These are phyloP conservation scores for Echinarachnius parma DNA, from an alignment of 53 echinoderm and acorn worm genomes.

Conservation along the genomic window DNA sequence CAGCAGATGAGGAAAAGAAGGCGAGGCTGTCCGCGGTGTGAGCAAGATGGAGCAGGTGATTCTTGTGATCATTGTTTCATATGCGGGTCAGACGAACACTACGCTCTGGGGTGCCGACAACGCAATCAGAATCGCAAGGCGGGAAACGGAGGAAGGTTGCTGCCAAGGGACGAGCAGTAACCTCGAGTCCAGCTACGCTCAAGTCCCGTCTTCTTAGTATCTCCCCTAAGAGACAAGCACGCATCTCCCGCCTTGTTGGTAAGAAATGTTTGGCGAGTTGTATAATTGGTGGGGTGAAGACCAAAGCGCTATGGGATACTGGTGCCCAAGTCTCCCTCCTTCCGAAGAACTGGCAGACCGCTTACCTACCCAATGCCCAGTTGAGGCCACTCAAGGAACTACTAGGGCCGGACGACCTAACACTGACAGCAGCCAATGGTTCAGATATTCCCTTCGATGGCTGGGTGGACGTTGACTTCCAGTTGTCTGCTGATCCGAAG, in stretches of 20 bases:
- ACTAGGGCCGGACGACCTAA: slow-evolving; percentile 2
- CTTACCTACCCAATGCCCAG: slow-evolving; percentile 7
- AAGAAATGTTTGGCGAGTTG: slow-evolving; percentile 3
- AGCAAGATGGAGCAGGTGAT: slow-evolving; percentile 10
- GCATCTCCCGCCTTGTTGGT: slow-evolving; percentile 9
- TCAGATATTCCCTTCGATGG: slow-evolving; percentile 14
- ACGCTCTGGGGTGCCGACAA: slow-evolving; percentile 6
- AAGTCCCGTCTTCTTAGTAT: slow-evolving; percentile 1
- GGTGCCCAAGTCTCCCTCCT: slow-evolving; percentile 32
- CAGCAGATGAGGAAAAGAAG: neutral
- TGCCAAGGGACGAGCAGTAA: slow-evolving; percentile 40
- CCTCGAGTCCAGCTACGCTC: neutral
- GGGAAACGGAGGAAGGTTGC: slow-evolving; percentile 37
- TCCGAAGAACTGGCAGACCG: neutral
- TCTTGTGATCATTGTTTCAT: slow-evolving; percentile 31
- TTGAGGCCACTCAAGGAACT: slow-evolving; percentile 16
- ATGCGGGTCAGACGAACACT: slow-evolving; percentile 21
- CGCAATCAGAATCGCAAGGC: neutral
- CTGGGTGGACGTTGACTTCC: slow-evolving; percentile 11
- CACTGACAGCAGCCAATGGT: slow-evolving; percentile 16
- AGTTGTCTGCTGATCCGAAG: neutral
- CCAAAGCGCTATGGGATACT: slow-evolving; percentile 25
- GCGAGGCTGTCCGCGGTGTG: slow-evolving; percentile 5
- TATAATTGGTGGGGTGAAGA: slow-evolving; percentile 12
- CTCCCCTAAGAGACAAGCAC: neutral